phyloP scores from a whole-genome alignment of 2,888 invertebrate species.

The Theretra japonica region DNA sequence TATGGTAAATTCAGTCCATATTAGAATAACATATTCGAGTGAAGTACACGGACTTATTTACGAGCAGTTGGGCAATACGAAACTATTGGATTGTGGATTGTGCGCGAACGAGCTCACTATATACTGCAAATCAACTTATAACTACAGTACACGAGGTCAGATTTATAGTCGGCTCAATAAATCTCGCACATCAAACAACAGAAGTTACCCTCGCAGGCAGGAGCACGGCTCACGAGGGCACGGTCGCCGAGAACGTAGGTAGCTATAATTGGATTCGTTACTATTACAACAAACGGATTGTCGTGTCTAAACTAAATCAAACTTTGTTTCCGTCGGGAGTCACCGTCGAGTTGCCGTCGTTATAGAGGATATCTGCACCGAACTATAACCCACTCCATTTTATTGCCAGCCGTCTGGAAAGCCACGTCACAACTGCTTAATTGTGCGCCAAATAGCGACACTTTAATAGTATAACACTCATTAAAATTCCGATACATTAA shows the following conservation, averaged over 20 bases:
- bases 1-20: neutral
- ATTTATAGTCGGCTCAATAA: conserved; percentile 39
- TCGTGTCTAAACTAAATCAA: conserved; percentile 80
- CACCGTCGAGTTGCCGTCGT: conserved; percentile 57
- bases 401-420: conserved; percentile 57
- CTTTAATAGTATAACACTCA: conserved; percentile 47
- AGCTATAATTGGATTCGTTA: conserved; percentile 69
- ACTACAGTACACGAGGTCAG: conserved; percentile 22
- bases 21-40: neutral
- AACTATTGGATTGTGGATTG: neutral
- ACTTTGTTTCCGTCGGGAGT: conserved; percentile 76
- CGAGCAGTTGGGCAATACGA: neutral
- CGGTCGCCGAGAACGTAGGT: conserved; percentile 37
- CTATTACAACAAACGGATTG: conserved; percentile 71
- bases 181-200: conserved; percentile 45
- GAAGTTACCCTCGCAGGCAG: conserved; percentile 23
- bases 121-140: conserved; percentile 21
- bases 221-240: conserved; percentile 10
- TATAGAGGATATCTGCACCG: conserved; percentile 59
- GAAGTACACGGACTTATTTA: neutral
- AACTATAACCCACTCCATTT: conserved; percentile 62
- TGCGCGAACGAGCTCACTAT: neutral
- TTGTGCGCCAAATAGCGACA: conserved; percentile 45
- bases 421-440: conserved; percentile 44
- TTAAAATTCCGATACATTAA: conserved; percentile 42